Conservation (phyloP, 2,888 invertebrate species). For the Tenthredo distinguenda region DNA sequence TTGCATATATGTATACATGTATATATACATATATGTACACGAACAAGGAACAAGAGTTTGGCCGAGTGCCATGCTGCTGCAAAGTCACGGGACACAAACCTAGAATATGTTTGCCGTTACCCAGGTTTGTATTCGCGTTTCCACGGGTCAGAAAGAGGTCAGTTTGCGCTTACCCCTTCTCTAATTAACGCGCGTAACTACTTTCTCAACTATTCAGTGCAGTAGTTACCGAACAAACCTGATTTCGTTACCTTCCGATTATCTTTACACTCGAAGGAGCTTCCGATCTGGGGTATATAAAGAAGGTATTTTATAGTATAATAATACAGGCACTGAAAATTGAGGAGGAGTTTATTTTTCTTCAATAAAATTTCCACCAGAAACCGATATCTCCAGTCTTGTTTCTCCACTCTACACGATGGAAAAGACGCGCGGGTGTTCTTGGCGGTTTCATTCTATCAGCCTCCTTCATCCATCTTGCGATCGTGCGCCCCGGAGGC, state of each 20-base stretch:
- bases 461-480: conserved; percentile 69
- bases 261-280: neutral
- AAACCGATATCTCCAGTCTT: conserved; percentile 11
- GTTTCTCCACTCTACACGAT: conserved; percentile 16
- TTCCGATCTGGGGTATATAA: neutral
- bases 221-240: neutral
- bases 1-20: neutral
- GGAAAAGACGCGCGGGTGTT: conserved; percentile 55
- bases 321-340: neutral
- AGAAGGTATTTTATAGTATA: neutral
- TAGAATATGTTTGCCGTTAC: conserved; percentile 37
- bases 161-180: conserved; percentile 18
- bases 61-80: conserved; percentile 18
- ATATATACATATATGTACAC: neutral
- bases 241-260: neutral
- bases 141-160: conserved; percentile 37
- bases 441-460: conserved; percentile 69
- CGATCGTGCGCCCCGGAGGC: conserved; percentile 57
- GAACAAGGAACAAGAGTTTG: conserved; percentile 1
- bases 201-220: neutral
- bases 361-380: conserved; percentile 11
- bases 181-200: conserved; percentile 29
- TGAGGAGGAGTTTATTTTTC: neutral
- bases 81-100: conserved; percentile 29
- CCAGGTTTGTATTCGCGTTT: conserved; percentile 22